A percentile compares a stretch with the other conserved stretches of the same genome.
Evolutionary conservation across 2,888 invertebrate species (phyloP).

Genomic region (Eilema sororculum): DNA sequence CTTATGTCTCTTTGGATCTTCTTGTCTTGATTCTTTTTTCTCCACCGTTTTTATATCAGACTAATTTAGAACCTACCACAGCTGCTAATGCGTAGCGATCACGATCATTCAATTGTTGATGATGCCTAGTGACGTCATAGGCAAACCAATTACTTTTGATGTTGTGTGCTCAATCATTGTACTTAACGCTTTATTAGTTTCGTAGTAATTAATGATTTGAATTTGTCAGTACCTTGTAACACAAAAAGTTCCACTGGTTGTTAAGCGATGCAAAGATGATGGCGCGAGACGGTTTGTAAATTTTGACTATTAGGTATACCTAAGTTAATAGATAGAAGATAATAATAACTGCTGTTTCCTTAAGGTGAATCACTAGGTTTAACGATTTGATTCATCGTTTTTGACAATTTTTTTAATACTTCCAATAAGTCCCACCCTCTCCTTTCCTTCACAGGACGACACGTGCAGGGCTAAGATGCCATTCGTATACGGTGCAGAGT

Average conservation of each 20-base stretch:
- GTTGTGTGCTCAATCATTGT: background rate
- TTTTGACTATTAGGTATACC: too few species aligned
- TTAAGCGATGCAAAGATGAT: background rate
- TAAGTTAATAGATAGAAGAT: too few species aligned
- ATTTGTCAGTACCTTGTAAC: background rate
- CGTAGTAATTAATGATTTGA: conserved; percentile 4
- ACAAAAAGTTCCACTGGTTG: background rate
- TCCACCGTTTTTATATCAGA: background rate
- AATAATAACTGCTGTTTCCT: too few species aligned
- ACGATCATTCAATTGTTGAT: background rate
- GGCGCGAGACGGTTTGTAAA: background rate
- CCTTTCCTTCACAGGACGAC: too few species aligned
- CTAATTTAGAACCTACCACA: background rate
- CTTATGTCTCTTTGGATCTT: background rate
- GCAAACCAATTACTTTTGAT: background rate
- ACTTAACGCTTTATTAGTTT: background rate
- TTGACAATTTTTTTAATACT: too few species aligned
- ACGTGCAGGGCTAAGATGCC: too few species aligned
- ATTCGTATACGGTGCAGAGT: too few species aligned
- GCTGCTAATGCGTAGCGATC: background rate
- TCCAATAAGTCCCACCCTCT: too few species aligned
- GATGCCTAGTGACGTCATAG: background rate
- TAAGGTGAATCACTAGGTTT: too few species aligned
- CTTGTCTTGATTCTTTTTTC: background rate
- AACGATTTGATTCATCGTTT: too few species aligned